A percentile compares a stretch with the other conserved stretches of the same genome.
Evolutionary conservation across 92 coral and sea anemone species (phyloP).

Genomic region (Epizoanthus scotinus): DNA sequence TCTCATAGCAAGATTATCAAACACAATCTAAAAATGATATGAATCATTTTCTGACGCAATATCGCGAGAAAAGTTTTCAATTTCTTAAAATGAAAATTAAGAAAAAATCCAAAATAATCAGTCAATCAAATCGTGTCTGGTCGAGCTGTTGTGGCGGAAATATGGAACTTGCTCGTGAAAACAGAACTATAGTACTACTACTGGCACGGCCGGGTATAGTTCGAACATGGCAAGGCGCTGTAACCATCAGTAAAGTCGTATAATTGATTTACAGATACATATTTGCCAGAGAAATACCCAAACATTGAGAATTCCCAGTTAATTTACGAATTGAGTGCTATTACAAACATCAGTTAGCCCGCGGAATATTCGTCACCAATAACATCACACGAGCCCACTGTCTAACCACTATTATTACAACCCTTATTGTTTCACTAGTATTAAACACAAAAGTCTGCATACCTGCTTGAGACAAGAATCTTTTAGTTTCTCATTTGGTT

Average conservation of each 20-base stretch:
- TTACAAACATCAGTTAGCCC: neutral
- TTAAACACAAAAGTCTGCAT: neutral
- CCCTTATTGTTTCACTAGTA: neutral
- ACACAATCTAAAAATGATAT: neutral
- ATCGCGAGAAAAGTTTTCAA: neutral
- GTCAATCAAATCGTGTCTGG: slow-evolving; percentile 3
- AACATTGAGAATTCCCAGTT: neutral
- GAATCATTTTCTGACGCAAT: neutral
- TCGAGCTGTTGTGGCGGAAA: no score
- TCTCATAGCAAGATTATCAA: neutral
- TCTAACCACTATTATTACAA: neutral
- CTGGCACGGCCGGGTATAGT: neutral
- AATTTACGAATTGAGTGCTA: neutral
- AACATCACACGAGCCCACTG: no score
- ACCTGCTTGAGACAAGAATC: slow-evolving; percentile 36
- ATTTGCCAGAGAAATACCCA: slow-evolving; percentile 18
- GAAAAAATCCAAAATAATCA: neutral
- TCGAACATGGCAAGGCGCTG: neutral
- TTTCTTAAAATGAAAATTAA: neutral
- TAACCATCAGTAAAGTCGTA: neutral
- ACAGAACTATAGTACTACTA: no score
- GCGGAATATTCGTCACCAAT: neutral
- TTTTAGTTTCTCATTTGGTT: slow-evolving; percentile 14
- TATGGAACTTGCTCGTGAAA: no score
- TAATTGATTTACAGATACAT: neutral